Percentiles rank a stretch among this genome's conserved stretches.
Conservation (phyloP, 2,113 vertebrate genomes). For the Sardina pilchardus region DNA sequence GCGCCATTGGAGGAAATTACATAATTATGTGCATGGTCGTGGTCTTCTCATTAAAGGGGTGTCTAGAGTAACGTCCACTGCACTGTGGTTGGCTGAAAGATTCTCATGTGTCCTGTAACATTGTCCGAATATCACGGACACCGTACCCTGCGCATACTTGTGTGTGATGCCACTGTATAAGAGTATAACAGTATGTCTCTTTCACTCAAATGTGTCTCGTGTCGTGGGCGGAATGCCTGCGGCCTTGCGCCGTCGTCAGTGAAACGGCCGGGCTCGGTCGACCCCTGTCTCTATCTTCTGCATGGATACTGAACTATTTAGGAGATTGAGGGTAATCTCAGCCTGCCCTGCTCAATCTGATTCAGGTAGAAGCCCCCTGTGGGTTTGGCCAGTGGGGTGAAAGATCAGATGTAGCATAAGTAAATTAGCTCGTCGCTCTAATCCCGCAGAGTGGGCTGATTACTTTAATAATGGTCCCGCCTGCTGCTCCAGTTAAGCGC, state of each 20-base stretch:
- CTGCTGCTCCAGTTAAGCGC: conserved; percentile 27
- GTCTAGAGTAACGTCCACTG: neutral
- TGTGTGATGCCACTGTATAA: neutral
- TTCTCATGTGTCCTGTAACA: neutral
- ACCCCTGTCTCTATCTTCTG: neutral
- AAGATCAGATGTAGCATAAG: conserved; percentile 56
- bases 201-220: neutral
- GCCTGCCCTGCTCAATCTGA: conserved; percentile 42
- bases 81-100: neutral
- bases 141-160: neutral
- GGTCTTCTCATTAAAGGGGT: neutral
- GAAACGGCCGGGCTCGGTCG: neutral
- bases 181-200: neutral
- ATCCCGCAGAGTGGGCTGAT: conserved; percentile 45
- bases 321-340: conserved; percentile 55
- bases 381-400: conserved; percentile 28
- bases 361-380: conserved; percentile 34
- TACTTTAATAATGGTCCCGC: conserved; percentile 43
- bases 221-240: conserved; percentile 14
- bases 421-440: conserved; percentile 52
- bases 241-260: conserved; percentile 2
- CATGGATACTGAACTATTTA: conserved; percentile 28
- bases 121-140: neutral
- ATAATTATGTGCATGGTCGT: neutral
- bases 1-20: neutral